Evolutionary conservation across 2,797 vertebrate genomes (phyloP), one percentile per base, ranked within the genome.

Genomic region (Danio kyathit): DNA sequence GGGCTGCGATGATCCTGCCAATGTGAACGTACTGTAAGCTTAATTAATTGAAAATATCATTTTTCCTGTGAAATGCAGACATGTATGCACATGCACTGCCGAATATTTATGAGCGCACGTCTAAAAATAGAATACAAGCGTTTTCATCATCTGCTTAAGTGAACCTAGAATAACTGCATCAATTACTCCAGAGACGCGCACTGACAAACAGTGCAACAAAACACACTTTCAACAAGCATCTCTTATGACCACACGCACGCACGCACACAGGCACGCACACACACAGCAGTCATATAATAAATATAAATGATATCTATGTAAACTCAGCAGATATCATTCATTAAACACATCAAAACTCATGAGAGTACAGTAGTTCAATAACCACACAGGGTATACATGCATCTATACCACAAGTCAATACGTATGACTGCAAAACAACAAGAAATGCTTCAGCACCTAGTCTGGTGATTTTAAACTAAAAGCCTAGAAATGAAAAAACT

Each of bases 91-190:
- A 76, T 51, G 72, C n/a, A 29, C 40, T 16, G 10, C 38, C 76
- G 54, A 72, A 57, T 82, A 69, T 83, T 51, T 57, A 74, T 79
- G 67, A 21, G 52, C 67, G 41, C 16, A 67, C 29, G 19, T 8
- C 59, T 76, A 84, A 75, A 80, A 80, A 82, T 84, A 82, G 74
- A 76, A 65, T 16, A 17, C 41, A 43, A 52, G 61, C 73, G 44
- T 83, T 84, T 76, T 21, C 74, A 86, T 84, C 76, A 80, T 82
- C 82, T 75, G 76, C 76, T 85, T 79, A 82, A 78, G 67, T 82
- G 72, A 84, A 83, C 77, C 80, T 83, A 61, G 41, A 79, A 77
- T 16, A 80, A 40, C 49, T 11, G 46, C 67, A 79, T 83, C 61
- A 79, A 67, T 84, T 76, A 83, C 70, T 71, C n/a, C 38, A 43